Conservation (phyloP, 2,888 invertebrate species). For the Tetanocera ferruginea region DNA sequence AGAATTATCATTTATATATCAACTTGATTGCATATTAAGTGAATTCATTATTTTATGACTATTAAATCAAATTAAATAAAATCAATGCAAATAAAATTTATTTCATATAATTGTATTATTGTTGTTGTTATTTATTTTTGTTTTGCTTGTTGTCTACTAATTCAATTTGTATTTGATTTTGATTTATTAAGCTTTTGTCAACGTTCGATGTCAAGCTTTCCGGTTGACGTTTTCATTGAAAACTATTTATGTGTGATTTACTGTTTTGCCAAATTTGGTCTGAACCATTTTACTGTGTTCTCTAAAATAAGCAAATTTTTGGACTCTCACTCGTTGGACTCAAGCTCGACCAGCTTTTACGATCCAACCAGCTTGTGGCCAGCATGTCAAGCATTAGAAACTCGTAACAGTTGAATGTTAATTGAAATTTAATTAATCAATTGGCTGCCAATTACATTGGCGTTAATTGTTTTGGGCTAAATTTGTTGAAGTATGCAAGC, state of each 20-base stretch:
- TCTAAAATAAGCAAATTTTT: not conserved
- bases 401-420: slow-evolving; percentile 13
- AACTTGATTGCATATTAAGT: not conserved
- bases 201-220: not conserved
- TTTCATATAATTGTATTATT: too few relatives aligned
- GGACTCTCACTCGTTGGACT: not conserved
- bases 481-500: not conserved
- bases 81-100: too few relatives aligned
- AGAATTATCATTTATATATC: not conserved
- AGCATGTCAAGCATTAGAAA: not conserved
- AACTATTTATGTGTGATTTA: not conserved
- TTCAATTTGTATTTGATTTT: not conserved
- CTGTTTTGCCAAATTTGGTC: slow-evolving; percentile 12
- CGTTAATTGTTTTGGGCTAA: slow-evolving; percentile 36
- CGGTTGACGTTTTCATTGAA: not conserved
- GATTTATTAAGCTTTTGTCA: not conserved
- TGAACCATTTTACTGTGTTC: not conserved
- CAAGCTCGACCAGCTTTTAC: not conserved
- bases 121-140: not conserved
- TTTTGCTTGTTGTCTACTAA: not conserved
- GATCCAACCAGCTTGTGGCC: not conserved
- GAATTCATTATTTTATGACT: not conserved
- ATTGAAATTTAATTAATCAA: slow-evolving; percentile 36
- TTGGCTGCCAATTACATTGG: slow-evolving; percentile 31
- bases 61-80: too few relatives aligned